A percentile compares a stretch with the other conserved stretches of the same genome.
These are phyloP conservation scores for Malurus cyaneus DNA, from an alignment of 2,113 vertebrate species.

Conservation along the genomic window DNA sequence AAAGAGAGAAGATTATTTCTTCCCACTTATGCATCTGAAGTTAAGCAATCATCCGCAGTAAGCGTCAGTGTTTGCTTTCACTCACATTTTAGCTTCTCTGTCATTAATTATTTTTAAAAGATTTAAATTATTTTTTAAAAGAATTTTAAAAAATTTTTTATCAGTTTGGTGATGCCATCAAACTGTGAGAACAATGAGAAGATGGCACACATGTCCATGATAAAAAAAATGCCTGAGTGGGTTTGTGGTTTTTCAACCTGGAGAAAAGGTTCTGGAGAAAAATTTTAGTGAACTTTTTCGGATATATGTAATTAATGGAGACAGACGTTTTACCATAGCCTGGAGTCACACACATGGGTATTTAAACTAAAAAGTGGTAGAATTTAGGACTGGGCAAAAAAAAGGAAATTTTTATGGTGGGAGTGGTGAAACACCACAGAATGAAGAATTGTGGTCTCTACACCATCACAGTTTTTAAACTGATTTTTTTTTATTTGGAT, in stretches of 20 bases:
- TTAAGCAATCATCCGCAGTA: not conserved
- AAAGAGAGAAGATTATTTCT: too few species aligned
- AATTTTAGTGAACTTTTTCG: accelerated
- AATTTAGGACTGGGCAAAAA: not conserved
- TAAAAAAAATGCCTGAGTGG: not conserved
- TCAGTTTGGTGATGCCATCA: not conserved
- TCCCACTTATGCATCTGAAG: not conserved
- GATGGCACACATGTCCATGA: not conserved
- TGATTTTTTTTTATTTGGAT: too few species aligned
- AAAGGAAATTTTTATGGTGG: not conserved
- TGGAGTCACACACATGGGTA: not conserved
- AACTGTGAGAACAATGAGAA: not conserved
- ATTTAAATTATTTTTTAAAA: not conserved
- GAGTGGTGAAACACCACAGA: not conserved
- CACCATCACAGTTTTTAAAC: too few species aligned
- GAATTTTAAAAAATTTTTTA: not conserved
- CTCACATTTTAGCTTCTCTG: not conserved
- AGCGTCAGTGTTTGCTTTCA: not conserved
- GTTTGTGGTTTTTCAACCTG: not conserved
- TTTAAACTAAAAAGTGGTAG: not conserved
- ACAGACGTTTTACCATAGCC: too few species aligned
- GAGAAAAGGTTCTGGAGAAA: not conserved
- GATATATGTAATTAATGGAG: accelerated
- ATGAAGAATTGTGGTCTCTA: not conserved
- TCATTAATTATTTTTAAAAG: not conserved